phyloP scores from a whole-genome alignment of 2,888 invertebrate genomes.

The Cynaeus angustus region DNA sequence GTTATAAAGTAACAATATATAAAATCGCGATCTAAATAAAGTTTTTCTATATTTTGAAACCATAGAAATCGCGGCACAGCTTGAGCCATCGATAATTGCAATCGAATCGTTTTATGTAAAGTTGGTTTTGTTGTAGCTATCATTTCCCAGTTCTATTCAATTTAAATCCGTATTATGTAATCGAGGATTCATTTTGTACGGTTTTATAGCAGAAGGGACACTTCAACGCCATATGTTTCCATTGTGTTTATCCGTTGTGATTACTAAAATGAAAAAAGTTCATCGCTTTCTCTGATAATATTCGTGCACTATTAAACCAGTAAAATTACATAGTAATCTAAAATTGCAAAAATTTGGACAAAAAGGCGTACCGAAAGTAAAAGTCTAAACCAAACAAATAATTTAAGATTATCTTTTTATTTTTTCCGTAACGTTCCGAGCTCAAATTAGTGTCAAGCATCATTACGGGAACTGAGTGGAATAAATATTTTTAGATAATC shows the following conservation, averaged over 20 bases:
- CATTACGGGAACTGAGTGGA: too few species aligned
- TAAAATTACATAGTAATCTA: not conserved
- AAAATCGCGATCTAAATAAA: not conserved
- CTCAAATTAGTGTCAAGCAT: too few species aligned
- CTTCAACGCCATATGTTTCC: slow-evolving; percentile 30
- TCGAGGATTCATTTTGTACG: slow-evolving; percentile 27
- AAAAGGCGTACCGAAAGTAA: too few species aligned
- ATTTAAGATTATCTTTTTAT: too few species aligned
- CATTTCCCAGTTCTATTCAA: slow-evolving; percentile 34
- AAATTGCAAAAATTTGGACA: too few species aligned
- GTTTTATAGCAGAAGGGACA: slow-evolving; percentile 17
- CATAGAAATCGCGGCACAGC: not conserved
- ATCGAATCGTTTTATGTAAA: slow-evolving; percentile 29
- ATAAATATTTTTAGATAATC: too few species aligned
- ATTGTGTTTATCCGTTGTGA: slow-evolving; percentile 17
- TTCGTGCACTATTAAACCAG: not conserved
- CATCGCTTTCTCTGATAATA: slow-evolving; percentile 17
- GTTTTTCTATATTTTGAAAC: too few species aligned
- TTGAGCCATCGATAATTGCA: slow-evolving; percentile 14
- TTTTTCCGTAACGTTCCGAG: too few species aligned
- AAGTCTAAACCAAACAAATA: too few species aligned
- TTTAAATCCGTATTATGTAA: slow-evolving; percentile 34
- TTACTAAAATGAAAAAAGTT: slow-evolving; percentile 2
- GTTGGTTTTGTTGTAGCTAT: slow-evolving; percentile 27
- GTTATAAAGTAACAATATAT: too few species aligned